These are phyloP conservation scores for Aleadryas rufinucha DNA, from an alignment of 2,113 vertebrate genomes.

Conservation along the genomic window DNA sequence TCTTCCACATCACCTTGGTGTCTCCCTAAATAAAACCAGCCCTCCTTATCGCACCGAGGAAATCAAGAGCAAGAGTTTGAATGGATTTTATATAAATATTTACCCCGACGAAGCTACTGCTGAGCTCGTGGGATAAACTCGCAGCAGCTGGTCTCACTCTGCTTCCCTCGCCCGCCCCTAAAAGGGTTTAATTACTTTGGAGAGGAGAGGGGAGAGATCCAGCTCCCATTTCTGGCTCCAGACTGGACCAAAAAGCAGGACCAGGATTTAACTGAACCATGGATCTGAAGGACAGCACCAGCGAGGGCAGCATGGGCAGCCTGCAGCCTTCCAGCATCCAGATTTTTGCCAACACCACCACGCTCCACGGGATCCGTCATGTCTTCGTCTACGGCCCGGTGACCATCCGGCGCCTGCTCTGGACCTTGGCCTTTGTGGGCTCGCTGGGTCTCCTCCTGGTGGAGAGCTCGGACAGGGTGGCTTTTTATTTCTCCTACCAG, in stretches of 20 bases:
- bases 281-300: constrained; percentile 94
- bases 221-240: neutral
- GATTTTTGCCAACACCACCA: constrained; percentile 89
- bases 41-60: constrained; percentile 79
- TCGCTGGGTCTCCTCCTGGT: constrained; percentile 88
- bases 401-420: constrained; percentile 86
- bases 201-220: constrained; percentile 9
- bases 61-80: constrained; percentile 81
- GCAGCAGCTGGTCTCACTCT: constrained; percentile 22
- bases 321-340: constrained; percentile 88
- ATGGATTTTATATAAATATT: constrained; percentile 81
- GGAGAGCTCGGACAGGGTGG: constrained; percentile 89
- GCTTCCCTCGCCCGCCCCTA: neutral
- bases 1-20: constrained; percentile 85
- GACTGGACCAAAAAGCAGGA: constrained; percentile 62
- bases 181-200: constrained; percentile 29
- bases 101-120: constrained; percentile 57
- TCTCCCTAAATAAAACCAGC: constrained; percentile 84
- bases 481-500: constrained; percentile 95
- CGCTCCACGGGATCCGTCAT: constrained; percentile 91
- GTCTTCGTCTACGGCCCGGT: constrained; percentile 88
- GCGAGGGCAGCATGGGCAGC: constrained; percentile 84
- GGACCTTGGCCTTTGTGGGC: constrained; percentile 88
- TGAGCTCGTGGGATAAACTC: constrained; percentile 63
- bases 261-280: constrained; percentile 64